Base-by-base conservation (phyloP, 2,113 vertebrate genomes). In the Sylvilagus bachmani region DNA sequence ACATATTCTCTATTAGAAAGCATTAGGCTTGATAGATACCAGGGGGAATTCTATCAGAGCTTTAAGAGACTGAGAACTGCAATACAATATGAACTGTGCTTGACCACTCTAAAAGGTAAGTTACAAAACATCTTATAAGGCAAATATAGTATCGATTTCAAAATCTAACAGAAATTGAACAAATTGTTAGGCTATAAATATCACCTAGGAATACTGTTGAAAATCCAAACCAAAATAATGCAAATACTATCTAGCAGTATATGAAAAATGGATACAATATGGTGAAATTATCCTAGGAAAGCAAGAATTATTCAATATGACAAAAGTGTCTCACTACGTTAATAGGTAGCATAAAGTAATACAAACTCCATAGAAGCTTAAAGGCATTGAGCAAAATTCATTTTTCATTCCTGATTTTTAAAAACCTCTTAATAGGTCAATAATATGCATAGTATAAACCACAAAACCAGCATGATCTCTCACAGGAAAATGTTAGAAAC, bases 91-190 rank as follows among this genome's bases (percentile, higher is more conserved):
- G 71, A 81, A 69, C 10, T 79, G 2, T 82, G 71, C 22, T 84
- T 71, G 44, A 49, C 14, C 14, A 53, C 27, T 87, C n/a, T 31
- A 33, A 78, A 22, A 75, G 0, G 36, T 16, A 44, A 7, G 14
- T 89, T 90, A 11, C 53, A 87, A 86, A 81, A 38, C 4, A 79
- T 71, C 86, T 89, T 71, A 16, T 51, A 86, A 67, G 10, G 19
- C 24, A 93, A 89, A 62, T 62, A 81, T 22, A 78, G n/a, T 38
- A 89, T 58, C 78, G 69, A 73, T 91, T 91, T 95, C 55, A 86
- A 89, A 91, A 82, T 78, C 16, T 5, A 55, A 38, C 27, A 64
- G 19, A 55, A 25, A 36, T 25, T 75, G 64, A 83, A 84, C 25
- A 74, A 69, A 74, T 49, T 8, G 31, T 94, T 19, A 38, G 11